These are phyloP conservation scores for Chitala chitala DNA, from an alignment of 2,113 vertebrate genomes.

Conservation along the genomic window DNA sequence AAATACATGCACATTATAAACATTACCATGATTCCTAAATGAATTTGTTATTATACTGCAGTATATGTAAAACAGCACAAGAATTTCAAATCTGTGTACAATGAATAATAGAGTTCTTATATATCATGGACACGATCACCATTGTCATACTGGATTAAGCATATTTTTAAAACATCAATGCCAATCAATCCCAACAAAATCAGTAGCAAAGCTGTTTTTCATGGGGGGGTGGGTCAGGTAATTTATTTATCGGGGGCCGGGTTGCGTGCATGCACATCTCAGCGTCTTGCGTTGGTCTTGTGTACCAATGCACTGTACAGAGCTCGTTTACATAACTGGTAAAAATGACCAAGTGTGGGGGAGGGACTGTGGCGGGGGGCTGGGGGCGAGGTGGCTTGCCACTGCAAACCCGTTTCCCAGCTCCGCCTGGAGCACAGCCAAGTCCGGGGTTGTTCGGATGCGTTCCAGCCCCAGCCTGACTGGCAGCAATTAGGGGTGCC, in stretches of 20 bases:
- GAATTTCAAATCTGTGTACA: too few species aligned
- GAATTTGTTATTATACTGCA: too few species aligned
- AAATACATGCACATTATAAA: too few species aligned
- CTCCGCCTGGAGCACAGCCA: constrained; percentile 68
- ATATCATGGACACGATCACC: too few species aligned
- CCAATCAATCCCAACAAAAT: constrained; percentile 3
- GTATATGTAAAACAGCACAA: too few species aligned
- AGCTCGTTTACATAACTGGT: constrained; percentile 73
- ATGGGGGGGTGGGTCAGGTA: neutral
- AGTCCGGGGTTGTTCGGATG: constrained; percentile 68
- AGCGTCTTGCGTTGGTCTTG: constrained; percentile 30
- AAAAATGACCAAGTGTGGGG: constrained; percentile 72
- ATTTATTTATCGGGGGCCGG: constrained; percentile 3
- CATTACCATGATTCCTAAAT: too few species aligned
- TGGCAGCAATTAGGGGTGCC: constrained; percentile 77
- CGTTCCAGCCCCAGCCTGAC: constrained; percentile 74
- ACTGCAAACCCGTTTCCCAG: constrained; percentile 61
- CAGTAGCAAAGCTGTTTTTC: neutral
- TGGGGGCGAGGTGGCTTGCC: neutral
- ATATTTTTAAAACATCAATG: constrained; percentile 1
- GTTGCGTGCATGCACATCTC: neutral
- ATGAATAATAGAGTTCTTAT: too few species aligned
- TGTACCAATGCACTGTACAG: constrained; percentile 67
- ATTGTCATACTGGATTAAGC: too few species aligned
- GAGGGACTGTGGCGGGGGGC: constrained; percentile 38